These are phyloP conservation scores for Bemisia tabaci DNA, from an alignment of 1,140 invertebrate species.

Conservation along the genomic window DNA sequence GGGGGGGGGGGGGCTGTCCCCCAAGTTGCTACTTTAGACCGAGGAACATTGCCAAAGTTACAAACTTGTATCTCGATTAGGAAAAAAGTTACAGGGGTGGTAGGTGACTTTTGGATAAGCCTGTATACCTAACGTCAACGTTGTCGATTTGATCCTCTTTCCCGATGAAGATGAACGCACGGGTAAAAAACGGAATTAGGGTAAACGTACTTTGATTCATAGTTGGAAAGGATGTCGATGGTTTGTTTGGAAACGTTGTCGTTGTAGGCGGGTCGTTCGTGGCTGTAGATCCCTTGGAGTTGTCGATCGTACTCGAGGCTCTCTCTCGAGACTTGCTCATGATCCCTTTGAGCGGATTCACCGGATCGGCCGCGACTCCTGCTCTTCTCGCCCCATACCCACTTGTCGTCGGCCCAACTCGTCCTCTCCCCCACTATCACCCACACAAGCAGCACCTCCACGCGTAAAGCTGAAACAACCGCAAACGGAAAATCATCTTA, in stretches of 20 bases:
- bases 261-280: not conserved
- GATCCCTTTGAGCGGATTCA: not conserved
- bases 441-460: not conserved
- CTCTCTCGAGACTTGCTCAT: not conserved
- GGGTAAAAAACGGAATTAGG: too few relatives aligned
- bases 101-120: too few relatives aligned
- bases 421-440: not conserved
- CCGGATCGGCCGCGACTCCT: conserved; percentile 14
- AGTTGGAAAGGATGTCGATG: too few relatives aligned
- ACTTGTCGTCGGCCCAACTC: conserved; percentile 24
- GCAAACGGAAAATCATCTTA: not conserved
- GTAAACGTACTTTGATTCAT: too few relatives aligned
- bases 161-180: too few relatives aligned
- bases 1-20: too few relatives aligned
- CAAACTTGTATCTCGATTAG: too few relatives aligned
- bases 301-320: not conserved
- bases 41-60: too few relatives aligned
- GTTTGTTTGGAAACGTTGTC: not conserved
- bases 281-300: not conserved
- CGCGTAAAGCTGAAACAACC: not conserved
- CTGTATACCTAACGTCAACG: too few relatives aligned
- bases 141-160: too few relatives aligned
- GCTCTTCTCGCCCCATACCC: conserved; percentile 31
- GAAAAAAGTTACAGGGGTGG: too few relatives aligned
- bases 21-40: too few relatives aligned